Base-by-base conservation (phyloP, 1,140 invertebrate species). In the Anthonomus grandis region DNA sequence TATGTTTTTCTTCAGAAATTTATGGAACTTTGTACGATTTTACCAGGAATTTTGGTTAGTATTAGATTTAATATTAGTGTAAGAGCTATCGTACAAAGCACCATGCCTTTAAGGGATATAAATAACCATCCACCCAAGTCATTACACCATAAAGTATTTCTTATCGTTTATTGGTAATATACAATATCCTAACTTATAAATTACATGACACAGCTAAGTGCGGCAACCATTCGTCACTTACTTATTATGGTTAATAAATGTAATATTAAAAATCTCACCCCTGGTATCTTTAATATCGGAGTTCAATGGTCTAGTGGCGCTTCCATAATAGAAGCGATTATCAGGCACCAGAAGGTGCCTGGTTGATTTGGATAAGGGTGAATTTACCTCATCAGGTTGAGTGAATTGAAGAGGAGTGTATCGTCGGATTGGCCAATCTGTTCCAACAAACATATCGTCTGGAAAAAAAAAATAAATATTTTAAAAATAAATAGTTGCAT, bases 321-420 rank as follows among this genome's bases (percentile, higher is more conserved):
- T 66, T 52, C 84, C 86, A 65, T 86, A 86, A 74, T 85, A 86
- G 70, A 83, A 85, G 60, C 84, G 79, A 18, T 79, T 73, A 67
- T 88, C 85, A 18, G 85, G 85, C 50, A 85, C 83, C 49, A 88
- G 77, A 38, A 87, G 78, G 76, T 90, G 89, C 73, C 86, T 81
- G 12, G 86, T 91, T 27, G 86, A 90, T 77, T 90, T 92, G 4
- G 86, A 89, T 47, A 83, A 70, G 25, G 86, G 86, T 4, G 85
- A 86, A 62, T 86, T 83, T 27, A 80, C 81, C 63, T 87, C 86
- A 48, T 87, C 89, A 55, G 89, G 86, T 70, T 90, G 84, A 4
- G 89, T 89, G 71, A 85, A 89, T 64, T 89, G 85, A 60, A 87
- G 79, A n/a, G 84, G 85, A 1, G 86, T 89, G 58, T 85, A 90